Base-by-base conservation (phyloP, 2,797 vertebrate species). In the Protosalanx chinensis region DNA sequence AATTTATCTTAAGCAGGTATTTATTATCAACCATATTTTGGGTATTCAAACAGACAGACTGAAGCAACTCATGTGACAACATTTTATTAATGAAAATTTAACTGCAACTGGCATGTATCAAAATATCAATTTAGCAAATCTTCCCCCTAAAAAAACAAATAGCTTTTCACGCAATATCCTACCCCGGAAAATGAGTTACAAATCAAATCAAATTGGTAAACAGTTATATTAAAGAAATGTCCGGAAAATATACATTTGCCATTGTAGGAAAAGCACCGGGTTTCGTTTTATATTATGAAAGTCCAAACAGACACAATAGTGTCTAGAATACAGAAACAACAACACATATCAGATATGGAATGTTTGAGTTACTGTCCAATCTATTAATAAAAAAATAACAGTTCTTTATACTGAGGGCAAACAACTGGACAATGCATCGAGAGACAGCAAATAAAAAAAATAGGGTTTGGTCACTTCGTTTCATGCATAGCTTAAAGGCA, bases 401-500 rank as follows among this genome's bases (percentile, higher is more conserved):
- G 81, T 83, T 75, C 89, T 90, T 90, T 88, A 89, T 91, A 91
- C 88, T 87, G 88, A 91, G 91, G 83, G 73, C 90, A 90, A 85
- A 73, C 76, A 76, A 64, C 80, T 59, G 87, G 88, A 89, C 76
- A 72, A 88, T 88, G 91, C 90, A 85, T 85, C 87, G 86, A 85
- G 90, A 75, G 67, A 76, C 67, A 63, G 70, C 72, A 90, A 89
- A 91, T 88, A 85, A 88, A 90, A 90, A 90, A 91, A 73, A 87
- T 88, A 89, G 65, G 61, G 91, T 94, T 94, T 95, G 94, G 93
- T 95, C 93, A 92, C 92, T 92, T 92, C 93, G 93, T 93, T 93
- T 88, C 91, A 92, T 95, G 94, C 93, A 94, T 94, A 94, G 94
- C 92, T 94, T 72, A 93, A 94, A 94, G 93, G 93, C 92, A 91